Conservation (phyloP, 2,888 invertebrate species). For the Heliconius hortense region DNA sequence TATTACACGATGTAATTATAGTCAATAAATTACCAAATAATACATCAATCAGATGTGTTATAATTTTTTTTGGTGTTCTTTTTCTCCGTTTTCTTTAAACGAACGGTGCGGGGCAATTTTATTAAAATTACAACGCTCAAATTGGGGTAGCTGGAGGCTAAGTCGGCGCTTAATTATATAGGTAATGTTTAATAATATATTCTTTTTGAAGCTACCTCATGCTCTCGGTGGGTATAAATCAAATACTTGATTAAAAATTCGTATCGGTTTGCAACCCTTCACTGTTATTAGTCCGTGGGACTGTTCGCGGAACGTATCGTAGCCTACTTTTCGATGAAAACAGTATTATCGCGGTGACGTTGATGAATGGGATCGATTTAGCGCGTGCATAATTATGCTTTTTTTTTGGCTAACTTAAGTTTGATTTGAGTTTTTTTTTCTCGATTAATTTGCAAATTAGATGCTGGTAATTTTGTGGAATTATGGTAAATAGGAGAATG, state of each 20-base stretch:
- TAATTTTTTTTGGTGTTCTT: conserved; percentile 80
- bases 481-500: conserved; percentile 12
- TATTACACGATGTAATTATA: conserved; percentile 82
- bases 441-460: conserved; percentile 38
- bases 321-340: conserved; percentile 62
- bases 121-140: conserved; percentile 79
- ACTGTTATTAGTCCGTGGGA: conserved; percentile 67
- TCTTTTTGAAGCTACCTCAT: conserved; percentile 82
- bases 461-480: conserved; percentile 19
- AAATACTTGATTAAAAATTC: conserved; percentile 82
- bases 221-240: conserved; percentile 76
- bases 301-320: conserved; percentile 65
- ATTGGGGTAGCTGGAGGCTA: conserved; percentile 79
- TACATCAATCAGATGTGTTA: conserved; percentile 83
- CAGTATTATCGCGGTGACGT: conserved; percentile 61
- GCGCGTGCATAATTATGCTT: conserved; percentile 47
- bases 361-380: conserved; percentile 57
- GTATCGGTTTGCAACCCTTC: conserved; percentile 73
- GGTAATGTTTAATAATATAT: conserved; percentile 81
- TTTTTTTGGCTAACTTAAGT: conserved; percentile 38
- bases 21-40: conserved; percentile 81
- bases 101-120: conserved; percentile 75
- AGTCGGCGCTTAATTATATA: conserved; percentile 78
- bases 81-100: conserved; percentile 55
- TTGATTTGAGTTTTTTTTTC: conserved; percentile 32